Base-by-base conservation (phyloP, 2,888 invertebrate species). In the Sarcophaga rosellei region DNA sequence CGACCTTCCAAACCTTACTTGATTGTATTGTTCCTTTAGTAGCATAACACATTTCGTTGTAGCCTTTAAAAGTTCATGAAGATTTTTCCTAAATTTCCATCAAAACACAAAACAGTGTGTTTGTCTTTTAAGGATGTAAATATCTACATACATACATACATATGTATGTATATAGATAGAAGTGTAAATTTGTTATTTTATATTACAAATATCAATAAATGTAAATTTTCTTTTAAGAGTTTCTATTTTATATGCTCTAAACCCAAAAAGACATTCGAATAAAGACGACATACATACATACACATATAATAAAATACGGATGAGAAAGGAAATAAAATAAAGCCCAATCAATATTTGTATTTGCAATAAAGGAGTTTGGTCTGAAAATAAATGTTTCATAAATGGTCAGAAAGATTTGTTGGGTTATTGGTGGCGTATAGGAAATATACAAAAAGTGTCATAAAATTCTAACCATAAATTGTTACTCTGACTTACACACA, bases 381-480 rank as follows among this genome's bases (percentile, higher is more conserved):
- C 2, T 53, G 17, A 53, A 15, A 17, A 53, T 4, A 53, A 53
- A 53, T 53, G 17, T 15, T 53, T 15, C 15, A 53, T 8, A 1
- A 35, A 2, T 35, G 35, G 35, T 10, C 35, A 11, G 15, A 77
- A 45, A 59, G 66, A 63, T 90, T 66, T 59, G 65, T 10, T 82
- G 82, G 82, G 74, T 45, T 62, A 47, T 70, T 53, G 53, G 53
- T 15, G 17, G 45, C 15, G 35, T 23, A 87, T 25, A 66, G 70
- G 73, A 65, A 90, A 89, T 90, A 89, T 90, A 89, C 90, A 90
- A 91, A 90, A 90, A 89, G 90, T 90, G 91, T 90, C 91, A 90
- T 92, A 91, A 91, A 92, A 91, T 89, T 88, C 89, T 90, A 89
- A 90, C 90, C 89, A 91, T 91, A 91, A 91, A 91, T 91, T 84